phyloP scores from a whole-genome alignment of 2,797 vertebrate genomes.

The Cuculus canorus region DNA sequence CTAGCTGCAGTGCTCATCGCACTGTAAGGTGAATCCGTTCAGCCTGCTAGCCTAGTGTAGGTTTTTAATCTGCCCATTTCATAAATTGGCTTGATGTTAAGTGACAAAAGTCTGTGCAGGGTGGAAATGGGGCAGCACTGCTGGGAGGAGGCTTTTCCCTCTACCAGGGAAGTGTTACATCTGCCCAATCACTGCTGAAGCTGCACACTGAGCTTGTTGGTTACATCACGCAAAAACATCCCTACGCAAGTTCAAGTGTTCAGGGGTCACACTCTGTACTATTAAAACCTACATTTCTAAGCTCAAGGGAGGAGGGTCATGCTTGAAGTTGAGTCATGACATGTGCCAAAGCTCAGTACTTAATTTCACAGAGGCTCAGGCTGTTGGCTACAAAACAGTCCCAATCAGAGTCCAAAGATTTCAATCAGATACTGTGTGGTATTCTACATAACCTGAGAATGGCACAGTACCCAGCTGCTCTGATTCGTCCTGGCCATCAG shows the following conservation, averaged over 20 bases:
- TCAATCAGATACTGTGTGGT: background rate
- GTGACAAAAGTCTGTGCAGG: background rate
- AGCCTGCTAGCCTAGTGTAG: background rate
- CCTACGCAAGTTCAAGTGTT: background rate
- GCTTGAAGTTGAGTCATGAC: background rate
- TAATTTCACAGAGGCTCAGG: background rate
- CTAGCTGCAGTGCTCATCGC: background rate
- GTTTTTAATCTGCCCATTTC: background rate
- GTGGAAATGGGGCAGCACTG: fast-evolving
- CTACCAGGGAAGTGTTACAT: background rate
- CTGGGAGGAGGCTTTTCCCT: background rate
- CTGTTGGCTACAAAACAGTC: background rate
- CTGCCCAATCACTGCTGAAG: background rate
- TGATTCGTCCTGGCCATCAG: background rate
- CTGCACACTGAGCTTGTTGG: background rate
- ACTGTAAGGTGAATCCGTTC: background rate
- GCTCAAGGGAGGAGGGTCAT: background rate
- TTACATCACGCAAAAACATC: background rate
- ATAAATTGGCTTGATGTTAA: background rate
- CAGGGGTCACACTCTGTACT: background rate
- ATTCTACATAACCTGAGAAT: background rate
- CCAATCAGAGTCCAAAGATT: background rate
- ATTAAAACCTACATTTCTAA: background rate
- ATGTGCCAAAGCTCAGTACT: background rate
- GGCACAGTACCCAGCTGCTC: background rate